Conservation (phyloP, 37 sponge, comb jelly and placozoan species). For the Bolinopsis microptera region DNA sequence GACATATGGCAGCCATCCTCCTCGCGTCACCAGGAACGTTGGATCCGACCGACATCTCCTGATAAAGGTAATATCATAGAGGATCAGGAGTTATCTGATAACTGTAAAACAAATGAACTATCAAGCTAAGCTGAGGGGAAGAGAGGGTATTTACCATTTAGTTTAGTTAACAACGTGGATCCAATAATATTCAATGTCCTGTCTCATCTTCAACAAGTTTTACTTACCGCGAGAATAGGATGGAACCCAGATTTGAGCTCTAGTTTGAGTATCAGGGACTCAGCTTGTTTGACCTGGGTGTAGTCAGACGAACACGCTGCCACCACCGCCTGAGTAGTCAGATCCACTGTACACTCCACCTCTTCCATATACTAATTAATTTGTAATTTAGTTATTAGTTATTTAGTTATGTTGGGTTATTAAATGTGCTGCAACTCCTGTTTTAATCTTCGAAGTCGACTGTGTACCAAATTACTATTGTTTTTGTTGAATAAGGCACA, state of each 20-base stretch:
- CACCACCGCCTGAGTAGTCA: not conserved
- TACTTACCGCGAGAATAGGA: conserved; percentile 53
- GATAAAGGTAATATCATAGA: not conserved
- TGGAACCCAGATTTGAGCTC: not conserved
- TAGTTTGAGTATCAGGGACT: not conserved
- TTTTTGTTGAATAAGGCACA: too few relatives aligned
- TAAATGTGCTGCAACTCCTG: too few relatives aligned
- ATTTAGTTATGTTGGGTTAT: too few relatives aligned
- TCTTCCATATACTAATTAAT: not conserved
- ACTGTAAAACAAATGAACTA: too few relatives aligned
- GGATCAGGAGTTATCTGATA: not conserved
- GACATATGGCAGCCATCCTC: conserved; percentile 53
- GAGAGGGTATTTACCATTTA: too few relatives aligned
- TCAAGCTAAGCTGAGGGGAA: too few relatives aligned
- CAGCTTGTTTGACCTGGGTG: conserved; percentile 27
- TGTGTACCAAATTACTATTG: too few relatives aligned
- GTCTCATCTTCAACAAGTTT: too few relatives aligned
- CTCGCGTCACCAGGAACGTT: not conserved
- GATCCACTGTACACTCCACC: not conserved
- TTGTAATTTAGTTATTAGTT: not conserved
- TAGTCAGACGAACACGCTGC: conserved; percentile 36
- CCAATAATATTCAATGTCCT: too few relatives aligned
- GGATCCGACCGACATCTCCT: not conserved
- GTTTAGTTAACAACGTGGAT: too few relatives aligned
- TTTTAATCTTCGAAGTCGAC: too few relatives aligned